Conservation (phyloP, 2,888 invertebrate species). For the Chymomyza caudatula region DNA sequence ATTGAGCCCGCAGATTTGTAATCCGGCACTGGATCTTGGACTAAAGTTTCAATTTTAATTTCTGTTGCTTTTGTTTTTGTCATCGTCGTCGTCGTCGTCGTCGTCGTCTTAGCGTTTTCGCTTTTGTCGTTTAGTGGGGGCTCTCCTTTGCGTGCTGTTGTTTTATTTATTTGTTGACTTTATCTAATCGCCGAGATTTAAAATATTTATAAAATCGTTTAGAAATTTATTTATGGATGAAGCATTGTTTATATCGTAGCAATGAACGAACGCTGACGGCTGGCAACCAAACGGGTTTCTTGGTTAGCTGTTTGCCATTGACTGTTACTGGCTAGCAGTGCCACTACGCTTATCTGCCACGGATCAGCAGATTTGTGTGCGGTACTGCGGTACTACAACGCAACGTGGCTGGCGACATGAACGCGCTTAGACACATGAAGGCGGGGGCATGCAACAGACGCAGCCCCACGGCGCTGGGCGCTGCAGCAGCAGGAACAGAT, state of each 20-base stretch:
- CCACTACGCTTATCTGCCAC: conserved; percentile 52
- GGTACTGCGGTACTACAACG: conserved; percentile 1
- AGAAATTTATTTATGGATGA: conserved; percentile 70
- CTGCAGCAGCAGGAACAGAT: conserved; percentile 43
- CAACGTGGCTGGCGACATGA: background rate
- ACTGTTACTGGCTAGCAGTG: conserved; percentile 19
- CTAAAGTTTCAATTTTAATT: conserved; percentile 26
- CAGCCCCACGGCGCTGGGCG: background rate
- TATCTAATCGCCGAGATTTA: conserved; percentile 73
- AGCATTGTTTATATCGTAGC: conserved; percentile 63
- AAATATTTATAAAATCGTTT: conserved; percentile 73
- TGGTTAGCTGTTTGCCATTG: background rate
- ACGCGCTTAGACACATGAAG: background rate
- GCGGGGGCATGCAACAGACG: conserved; percentile 4
- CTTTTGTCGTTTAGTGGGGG: conserved; percentile 14
- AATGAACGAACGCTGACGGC: conserved; percentile 5
- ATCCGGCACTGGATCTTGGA: conserved; percentile 18
- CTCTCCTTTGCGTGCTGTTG: conserved; percentile 45
- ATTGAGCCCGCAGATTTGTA: too few relatives aligned
- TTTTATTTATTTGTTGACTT: conserved; percentile 73
- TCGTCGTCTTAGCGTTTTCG: too few relatives aligned
- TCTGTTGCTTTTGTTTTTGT: conserved; percentile 21
- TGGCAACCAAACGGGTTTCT: conserved; percentile 17
- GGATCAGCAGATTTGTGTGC: conserved; percentile 63
- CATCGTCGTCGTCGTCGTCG: too few relatives aligned